Base-by-base conservation (phyloP, 1,140 invertebrate genomes). In the Brachionus sp. region DNA sequence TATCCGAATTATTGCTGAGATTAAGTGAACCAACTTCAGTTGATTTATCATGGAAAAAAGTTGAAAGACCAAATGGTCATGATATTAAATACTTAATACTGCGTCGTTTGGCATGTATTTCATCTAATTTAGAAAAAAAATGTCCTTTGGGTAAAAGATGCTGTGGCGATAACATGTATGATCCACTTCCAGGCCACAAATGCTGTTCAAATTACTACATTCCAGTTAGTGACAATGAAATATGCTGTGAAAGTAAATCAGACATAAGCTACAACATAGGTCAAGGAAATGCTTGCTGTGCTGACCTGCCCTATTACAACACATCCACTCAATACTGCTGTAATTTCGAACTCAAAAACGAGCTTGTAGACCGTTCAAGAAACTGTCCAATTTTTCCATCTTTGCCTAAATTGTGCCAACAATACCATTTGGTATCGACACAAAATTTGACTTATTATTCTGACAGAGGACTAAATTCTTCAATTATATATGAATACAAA, bases 161-260 rank as follows among this genome's bases (percentile, higher is more conserved):
- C 66, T 70, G 66, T 70, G 66, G 66, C n/a, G 33, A 33, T 13
- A 70, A 70, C n/a, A 70, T 33, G 2, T 70, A 1, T 19, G 37
- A 70, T 10, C n/a, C 29, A 0, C n/a, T 29, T 46, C 70, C 42
- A 50, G 50, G 50, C 23, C 5, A 39, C n/a, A 19, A 80, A 66
- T 80, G 77, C 19, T 78, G 75, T 19, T 42, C 46, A 10, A 37
- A 78, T 19, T 53, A 23, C 37, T 78, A 78, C 42, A 33, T 53
- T 33, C 75, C 75, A 39, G 13, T 78, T 0, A 12, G 25, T 16
- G n/a, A 50, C 13, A 13, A 12, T 7, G n/a, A 78, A 78, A 78
- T 78, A 13, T 78, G 75, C 12, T 78, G 75, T 19, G n/a, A 19
- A 23, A n/a, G 19, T 1, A 62, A 1, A 1, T 16, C 16, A 1